Percentiles rank a stretch among this genome's conserved stretches.
Evolutionary conservation across 2,113 vertebrate species (phyloP).

Genomic region (Butorides virescens): DNA sequence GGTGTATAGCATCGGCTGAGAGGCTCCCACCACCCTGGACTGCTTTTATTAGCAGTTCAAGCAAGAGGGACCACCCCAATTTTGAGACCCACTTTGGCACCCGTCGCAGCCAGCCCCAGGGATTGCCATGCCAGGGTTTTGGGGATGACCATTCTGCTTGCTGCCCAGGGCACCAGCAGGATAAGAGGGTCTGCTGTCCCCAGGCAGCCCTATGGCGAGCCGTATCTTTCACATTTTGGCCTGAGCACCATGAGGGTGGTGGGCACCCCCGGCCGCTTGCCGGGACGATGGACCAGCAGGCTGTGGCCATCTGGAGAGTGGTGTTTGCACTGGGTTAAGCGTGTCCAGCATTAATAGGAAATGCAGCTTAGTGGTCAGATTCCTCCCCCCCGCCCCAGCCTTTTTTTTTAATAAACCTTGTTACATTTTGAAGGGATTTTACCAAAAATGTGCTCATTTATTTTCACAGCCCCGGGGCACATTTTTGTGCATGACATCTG

Average conservation of each 20-base stretch:
- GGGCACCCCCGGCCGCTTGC: neutral
- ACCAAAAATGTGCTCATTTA: constrained; percentile 57
- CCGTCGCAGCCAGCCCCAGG: neutral
- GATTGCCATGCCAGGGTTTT: neutral
- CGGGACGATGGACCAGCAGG: neutral
- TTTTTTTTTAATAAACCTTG: constrained; percentile 39
- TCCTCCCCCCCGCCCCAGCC: neutral
- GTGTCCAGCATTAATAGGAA: constrained; percentile 50
- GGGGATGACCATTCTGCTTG: neutral
- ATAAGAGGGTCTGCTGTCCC: neutral
- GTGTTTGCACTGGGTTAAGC: constrained; percentile 23
- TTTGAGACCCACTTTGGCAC: neutral
- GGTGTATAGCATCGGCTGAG: accelerated
- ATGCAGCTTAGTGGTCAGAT: constrained; percentile 22
- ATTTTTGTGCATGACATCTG: constrained; percentile 42
- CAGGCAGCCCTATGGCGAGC: neutral
- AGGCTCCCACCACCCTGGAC: neutral
- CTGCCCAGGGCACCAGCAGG: neutral
- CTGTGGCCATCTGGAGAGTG: neutral
- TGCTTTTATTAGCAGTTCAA: neutral
- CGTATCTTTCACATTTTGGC: neutral
- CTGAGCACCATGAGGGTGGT: neutral
- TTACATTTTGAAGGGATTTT: constrained; percentile 68
- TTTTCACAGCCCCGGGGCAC: constrained; percentile 47
- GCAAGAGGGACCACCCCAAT: neutral